These are phyloP conservation scores for Episyrphus balteatus DNA, from an alignment of 1,140 invertebrate genomes.

Conservation along the genomic window DNA sequence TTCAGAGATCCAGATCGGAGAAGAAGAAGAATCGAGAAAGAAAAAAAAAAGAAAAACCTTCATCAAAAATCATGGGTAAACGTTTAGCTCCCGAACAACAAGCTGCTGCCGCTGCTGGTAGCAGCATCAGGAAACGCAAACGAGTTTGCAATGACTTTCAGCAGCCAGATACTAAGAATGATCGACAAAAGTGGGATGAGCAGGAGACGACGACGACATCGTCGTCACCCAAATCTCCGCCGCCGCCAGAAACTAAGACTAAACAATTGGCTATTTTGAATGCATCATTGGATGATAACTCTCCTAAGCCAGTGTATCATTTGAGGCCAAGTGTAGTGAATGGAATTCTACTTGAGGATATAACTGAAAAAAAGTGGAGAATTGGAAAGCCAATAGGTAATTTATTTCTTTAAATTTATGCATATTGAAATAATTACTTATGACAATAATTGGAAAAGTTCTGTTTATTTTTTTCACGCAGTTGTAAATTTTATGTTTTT, in stretches of 20 bases:
- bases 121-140: slow-evolving; percentile 26
- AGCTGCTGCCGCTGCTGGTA: slow-evolving; percentile 9
- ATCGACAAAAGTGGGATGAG: slow-evolving; percentile 12
- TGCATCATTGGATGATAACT: slow-evolving; percentile 15
- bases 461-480: neutral
- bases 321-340: slow-evolving; percentile 29
- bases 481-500: neutral
- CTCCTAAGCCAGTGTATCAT: slow-evolving; percentile 31
- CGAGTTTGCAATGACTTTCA: slow-evolving; percentile 12
- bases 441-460: neutral
- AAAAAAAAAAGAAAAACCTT: neutral
- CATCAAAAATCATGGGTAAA: slow-evolving; percentile 6
- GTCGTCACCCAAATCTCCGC: slow-evolving; percentile 7
- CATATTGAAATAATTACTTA: neutral
- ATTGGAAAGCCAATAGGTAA: slow-evolving; percentile 67
- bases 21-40: too few species aligned
- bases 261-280: slow-evolving; percentile 14
- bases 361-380: slow-evolving; percentile 72
- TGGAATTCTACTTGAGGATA: slow-evolving; percentile 71
- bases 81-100: slow-evolving; percentile 19
- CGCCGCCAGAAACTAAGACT: slow-evolving; percentile 6
- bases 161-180: slow-evolving; percentile 15
- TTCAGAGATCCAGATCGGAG: too few species aligned
- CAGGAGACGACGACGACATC: slow-evolving; percentile 1
- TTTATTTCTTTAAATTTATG: neutral